Evolutionary conservation across 2,888 invertebrate genomes (phyloP), one percentile per base, ranked within the genome.

Genomic region (Nomada fucata): DNA sequence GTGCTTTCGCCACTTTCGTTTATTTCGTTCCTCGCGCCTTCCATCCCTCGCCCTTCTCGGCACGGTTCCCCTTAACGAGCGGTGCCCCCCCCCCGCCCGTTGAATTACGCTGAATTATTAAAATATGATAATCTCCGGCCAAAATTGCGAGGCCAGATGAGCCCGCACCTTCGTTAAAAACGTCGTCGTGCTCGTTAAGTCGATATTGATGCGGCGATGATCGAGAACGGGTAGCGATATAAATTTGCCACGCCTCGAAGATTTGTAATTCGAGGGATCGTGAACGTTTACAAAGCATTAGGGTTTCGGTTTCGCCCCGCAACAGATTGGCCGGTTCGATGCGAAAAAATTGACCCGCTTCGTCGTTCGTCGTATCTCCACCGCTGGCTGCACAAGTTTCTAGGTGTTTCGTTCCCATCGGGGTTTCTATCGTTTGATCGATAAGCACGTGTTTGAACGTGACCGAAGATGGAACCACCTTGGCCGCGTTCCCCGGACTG

Each of bases 21-120:
- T 63, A 75, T 63, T 75, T 68, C 61, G 26, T 65, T 44, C 65
- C 26, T 10, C 50, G 18, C 11, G 18, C 44, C 57, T 15, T 13
- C 29, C 13, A n/a, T 44, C 36, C 29, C 36, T 18, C 23, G 50
- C 23, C 29, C 47, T 7, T 2, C 29, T 7, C 3, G 13, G 4
- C 44, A 13, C 4, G 20, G 23, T 36, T 15, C 50, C 50, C 36
- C 36, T 52, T 71, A 61, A 61, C 23, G 60, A 71, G 70, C 15
- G 29, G 13, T 36, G 13, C 23, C 7, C 36, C 26, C 26, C 26
- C 47, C 0, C 7, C 23, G 1, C 26, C 2, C 47, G 57, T 52
- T 78, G 63, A 78, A 78, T 78, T 78, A 68, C 69, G 52, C 52
- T 55, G 59, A 79, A 79, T 79, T 76, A 75, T 70, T 74, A 63